Evolutionary conservation across 1,140 invertebrate genomes (phyloP), one percentile per base, ranked within the genome.

Genomic region (Cotesia vestalis): DNA sequence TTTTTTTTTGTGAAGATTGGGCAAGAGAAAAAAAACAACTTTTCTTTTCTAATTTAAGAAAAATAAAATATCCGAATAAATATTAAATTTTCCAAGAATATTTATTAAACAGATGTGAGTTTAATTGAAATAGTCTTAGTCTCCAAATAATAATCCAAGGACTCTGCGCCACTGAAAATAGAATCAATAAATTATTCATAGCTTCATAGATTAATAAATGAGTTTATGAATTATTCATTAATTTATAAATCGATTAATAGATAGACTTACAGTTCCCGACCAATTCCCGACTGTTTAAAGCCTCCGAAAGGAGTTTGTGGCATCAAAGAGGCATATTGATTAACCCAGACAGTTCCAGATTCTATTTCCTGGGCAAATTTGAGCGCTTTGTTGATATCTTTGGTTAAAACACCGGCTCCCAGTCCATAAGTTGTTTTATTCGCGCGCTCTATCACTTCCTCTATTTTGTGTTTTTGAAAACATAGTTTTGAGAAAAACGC

Each of bases 351-450:
- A 61, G 88, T 89, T 46, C 92, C 92, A 75, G 92, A 90, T 75
- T 94, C 87, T 0, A 96, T 90, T 75, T 88, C 89, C 73, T 93
- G 91, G 51, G 92, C 90, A 81, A 94, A 95, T 69, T 88, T 89
- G 40, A 95, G 78, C 1, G 94, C 94, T 51, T 89, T 94, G 78
- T 94, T 91, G 12, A 98, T 86, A 83, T 97, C 90, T 55, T 94
- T 94, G 8, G 96, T 97, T 27, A 97, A 87, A 52, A 97, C 90
- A 2, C 93, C 95, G 68, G 96, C 93, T 6, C 93, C 96, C 6
- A 98, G 88, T 2, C 96, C 96, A 81, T 96, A 98, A 57, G 89
- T 88, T 2, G 95, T 94, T 76, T 93, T 89, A 81, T 98, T 97
- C 1, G 95, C 93, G 67, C 95, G 88, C 73, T 94, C 91, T 40